A percentile compares a stretch with the other conserved stretches of the same genome.
phyloP scores from a whole-genome alignment of 2,797 vertebrate genomes.

The Myiothlypis coronata region DNA sequence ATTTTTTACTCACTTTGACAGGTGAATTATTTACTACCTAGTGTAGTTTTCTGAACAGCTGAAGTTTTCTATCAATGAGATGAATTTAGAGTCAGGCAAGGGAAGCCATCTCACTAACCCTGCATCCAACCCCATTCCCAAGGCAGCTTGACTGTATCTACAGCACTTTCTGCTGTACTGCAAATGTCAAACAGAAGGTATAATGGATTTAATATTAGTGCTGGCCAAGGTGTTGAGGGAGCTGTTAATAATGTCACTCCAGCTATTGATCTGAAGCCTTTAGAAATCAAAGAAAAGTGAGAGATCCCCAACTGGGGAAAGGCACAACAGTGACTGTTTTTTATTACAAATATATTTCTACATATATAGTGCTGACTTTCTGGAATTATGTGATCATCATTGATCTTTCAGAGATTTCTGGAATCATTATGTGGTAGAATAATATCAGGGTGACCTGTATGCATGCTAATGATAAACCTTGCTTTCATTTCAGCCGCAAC shows the following conservation, averaged over 20 bases:
- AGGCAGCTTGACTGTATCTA: conserved; percentile 76
- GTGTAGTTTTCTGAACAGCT: conserved; percentile 44
- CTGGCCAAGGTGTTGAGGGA: conserved; percentile 80
- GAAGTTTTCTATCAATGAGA: conserved; percentile 70
- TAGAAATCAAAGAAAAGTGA: conserved; percentile 79
- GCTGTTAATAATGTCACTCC: conserved; percentile 83
- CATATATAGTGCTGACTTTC: conserved; percentile 72
- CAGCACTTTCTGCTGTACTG: conserved; percentile 76
- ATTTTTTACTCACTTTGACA: not conserved
- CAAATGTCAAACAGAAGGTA: conserved; percentile 79
- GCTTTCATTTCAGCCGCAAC: not conserved
- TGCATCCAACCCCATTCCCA: conserved; percentile 69
- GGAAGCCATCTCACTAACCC: conserved; percentile 71
- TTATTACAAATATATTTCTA: conserved; percentile 78
- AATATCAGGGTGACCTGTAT: conserved; percentile 43
- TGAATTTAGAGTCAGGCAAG: conserved; percentile 71
- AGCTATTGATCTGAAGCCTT: conserved; percentile 80
- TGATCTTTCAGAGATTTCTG: conserved; percentile 71
- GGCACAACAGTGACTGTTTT: conserved; percentile 73
- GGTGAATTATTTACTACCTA: conserved; percentile 60
- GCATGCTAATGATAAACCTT: conserved; percentile 50
- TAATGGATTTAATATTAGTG: conserved; percentile 81
- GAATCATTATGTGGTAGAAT: conserved; percentile 65
- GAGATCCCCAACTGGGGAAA: conserved; percentile 73
- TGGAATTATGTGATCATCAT: conserved; percentile 73